Evolutionary conservation across 2,888 invertebrate species (phyloP).

Genomic region (Chymomyza caudatula): DNA sequence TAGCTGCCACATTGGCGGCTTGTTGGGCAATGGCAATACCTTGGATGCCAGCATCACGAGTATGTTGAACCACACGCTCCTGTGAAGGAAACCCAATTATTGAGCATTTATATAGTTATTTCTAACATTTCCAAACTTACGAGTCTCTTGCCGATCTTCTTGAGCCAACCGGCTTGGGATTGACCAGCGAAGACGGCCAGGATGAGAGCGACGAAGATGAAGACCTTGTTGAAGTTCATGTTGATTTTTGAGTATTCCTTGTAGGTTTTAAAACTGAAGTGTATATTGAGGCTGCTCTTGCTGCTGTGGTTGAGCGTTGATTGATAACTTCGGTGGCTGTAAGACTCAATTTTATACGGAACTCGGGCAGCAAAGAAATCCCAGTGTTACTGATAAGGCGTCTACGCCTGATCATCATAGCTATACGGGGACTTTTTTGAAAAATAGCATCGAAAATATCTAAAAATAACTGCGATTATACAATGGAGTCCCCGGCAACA

Average conservation of each 20-base stretch:
- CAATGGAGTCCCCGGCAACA: background rate
- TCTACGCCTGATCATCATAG: too few species aligned
- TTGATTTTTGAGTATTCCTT: slow-evolving; percentile 22
- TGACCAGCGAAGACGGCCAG: slow-evolving; percentile 55
- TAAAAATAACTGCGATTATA: background rate
- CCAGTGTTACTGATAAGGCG: too few species aligned
- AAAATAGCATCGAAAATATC: background rate
- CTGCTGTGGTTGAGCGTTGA: too few species aligned
- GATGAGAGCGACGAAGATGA: slow-evolving; percentile 56
- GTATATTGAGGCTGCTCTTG: slow-evolving; percentile 7
- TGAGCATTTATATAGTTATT: background rate
- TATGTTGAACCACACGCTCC: slow-evolving; percentile 69
- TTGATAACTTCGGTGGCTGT: too few species aligned
- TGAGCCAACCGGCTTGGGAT: slow-evolving; percentile 68
- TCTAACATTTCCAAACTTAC: slow-evolving; percentile 43
- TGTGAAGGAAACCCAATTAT: slow-evolving; percentile 13
- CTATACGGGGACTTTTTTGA: too few species aligned
- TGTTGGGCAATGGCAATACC: slow-evolving; percentile 62
- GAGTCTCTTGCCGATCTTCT: slow-evolving; percentile 65
- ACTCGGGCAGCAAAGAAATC: too few species aligned
- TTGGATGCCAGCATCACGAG: slow-evolving; percentile 70
- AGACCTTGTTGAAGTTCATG: slow-evolving; percentile 61
- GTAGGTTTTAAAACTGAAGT: background rate
- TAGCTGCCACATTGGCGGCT: slow-evolving; percentile 71
- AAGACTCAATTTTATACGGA: too few species aligned